A percentile compares a stretch with the other conserved stretches of the same genome.
phyloP scores from a whole-genome alignment of 2,113 vertebrate species.

The Pedetes capensis region DNA sequence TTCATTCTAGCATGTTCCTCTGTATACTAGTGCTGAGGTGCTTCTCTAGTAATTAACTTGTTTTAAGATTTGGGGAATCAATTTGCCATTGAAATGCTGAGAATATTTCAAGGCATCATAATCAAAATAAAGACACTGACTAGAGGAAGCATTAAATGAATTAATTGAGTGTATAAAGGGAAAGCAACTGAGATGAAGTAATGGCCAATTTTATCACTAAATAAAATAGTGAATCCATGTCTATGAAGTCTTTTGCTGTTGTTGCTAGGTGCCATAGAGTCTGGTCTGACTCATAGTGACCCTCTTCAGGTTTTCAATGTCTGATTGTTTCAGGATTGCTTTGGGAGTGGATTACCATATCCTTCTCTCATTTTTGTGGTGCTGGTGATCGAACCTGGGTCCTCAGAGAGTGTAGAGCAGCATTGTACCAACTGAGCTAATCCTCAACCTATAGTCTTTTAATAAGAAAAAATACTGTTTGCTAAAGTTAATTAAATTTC shows the following conservation, averaged over 20 bases:
- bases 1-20: not conserved
- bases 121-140: conserved; percentile 16
- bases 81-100: conserved; percentile 31
- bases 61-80: not conserved
- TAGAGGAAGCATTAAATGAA: not conserved
- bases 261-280: too few relatives aligned
- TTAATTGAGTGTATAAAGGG: not conserved
- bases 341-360: too few relatives aligned
- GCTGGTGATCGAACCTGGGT: too few relatives aligned
- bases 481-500: not conserved
- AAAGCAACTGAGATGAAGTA: not conserved
- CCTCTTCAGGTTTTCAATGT: too few relatives aligned
- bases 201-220: not conserved
- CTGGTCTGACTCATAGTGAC: too few relatives aligned
- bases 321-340: too few relatives aligned
- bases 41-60: not conserved
- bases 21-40: not conserved
- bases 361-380: too few relatives aligned
- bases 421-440: too few relatives aligned
- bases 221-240: not conserved
- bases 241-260: not conserved
- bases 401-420: too few relatives aligned
- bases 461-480: conserved; percentile 16
- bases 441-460: too few relatives aligned
- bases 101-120: conserved; percentile 18